Conservation (phyloP, 2,797 vertebrate genomes). For the Cuculus canorus region DNA sequence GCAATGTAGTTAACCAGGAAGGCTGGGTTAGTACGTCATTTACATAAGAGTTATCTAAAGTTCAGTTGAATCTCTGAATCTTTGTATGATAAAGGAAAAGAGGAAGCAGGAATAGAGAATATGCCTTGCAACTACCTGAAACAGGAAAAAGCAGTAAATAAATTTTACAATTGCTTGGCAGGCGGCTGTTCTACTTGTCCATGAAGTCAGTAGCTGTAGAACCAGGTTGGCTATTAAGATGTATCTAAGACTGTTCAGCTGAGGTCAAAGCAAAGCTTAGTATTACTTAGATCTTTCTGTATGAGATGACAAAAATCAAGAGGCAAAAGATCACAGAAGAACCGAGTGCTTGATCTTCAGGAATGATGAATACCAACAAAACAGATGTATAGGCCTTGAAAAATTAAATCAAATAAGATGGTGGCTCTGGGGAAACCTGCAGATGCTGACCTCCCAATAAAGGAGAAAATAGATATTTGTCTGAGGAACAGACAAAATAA, state of each 20-base stretch:
- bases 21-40: neutral
- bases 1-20: neutral
- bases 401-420: neutral
- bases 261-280: neutral
- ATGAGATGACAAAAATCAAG: neutral
- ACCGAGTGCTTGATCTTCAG: neutral
- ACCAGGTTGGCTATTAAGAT: neutral
- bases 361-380: neutral
- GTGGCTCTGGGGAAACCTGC: neutral
- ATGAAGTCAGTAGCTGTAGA: neutral
- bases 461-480: neutral
- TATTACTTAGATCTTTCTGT: neutral
- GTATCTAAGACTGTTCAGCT: neutral
- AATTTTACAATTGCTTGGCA: neutral
- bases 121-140: neutral
- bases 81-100: neutral
- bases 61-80: neutral
- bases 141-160: neutral
- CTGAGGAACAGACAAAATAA: neutral
- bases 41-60: neutral
- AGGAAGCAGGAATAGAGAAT: neutral
- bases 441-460: neutral
- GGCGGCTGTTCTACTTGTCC: neutral
- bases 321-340: neutral
- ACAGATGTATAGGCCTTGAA: neutral